These are phyloP conservation scores for Oeneis ivallda DNA, from an alignment of 2,888 invertebrate species.

Conservation along the genomic window DNA sequence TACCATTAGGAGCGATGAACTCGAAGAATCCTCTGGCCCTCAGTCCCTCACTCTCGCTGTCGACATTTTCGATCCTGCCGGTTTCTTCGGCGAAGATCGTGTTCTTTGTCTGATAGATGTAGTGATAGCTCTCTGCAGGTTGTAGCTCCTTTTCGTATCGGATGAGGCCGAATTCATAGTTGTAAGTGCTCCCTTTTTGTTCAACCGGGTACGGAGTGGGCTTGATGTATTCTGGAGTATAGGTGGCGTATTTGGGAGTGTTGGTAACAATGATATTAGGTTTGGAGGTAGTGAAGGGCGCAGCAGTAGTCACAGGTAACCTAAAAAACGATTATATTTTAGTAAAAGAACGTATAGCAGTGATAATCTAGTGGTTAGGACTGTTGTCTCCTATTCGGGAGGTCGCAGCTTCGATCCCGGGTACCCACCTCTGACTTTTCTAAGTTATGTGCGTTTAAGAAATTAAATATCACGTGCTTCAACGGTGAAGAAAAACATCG, in stretches of 20 bases:
- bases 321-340: background rate
- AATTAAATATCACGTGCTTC: no score
- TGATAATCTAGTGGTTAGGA: no score
- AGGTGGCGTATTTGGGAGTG: constrained; percentile 23
- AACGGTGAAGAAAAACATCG: no score
- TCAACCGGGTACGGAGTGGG: constrained; percentile 29
- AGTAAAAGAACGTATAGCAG: no score
- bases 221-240: constrained; percentile 29
- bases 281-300: constrained; percentile 25
- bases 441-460: no score
- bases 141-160: constrained; percentile 58
- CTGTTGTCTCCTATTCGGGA: no score
- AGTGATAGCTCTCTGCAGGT: constrained; percentile 72
- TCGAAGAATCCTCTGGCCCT: constrained; percentile 71
- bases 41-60: constrained; percentile 51
- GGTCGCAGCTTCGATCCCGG: no score
- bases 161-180: constrained; percentile 71
- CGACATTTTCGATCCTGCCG: constrained; percentile 62
- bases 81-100: constrained; percentile 73
- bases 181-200: constrained; percentile 38
- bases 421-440: no score
- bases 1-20: constrained; percentile 65
- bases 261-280: constrained; percentile 19
- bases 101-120: constrained; percentile 74
- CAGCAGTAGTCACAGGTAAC: constrained; percentile 18